Evolutionary conservation across 2,113 vertebrate species (phyloP).

Genomic region (Smithornis capensis): DNA sequence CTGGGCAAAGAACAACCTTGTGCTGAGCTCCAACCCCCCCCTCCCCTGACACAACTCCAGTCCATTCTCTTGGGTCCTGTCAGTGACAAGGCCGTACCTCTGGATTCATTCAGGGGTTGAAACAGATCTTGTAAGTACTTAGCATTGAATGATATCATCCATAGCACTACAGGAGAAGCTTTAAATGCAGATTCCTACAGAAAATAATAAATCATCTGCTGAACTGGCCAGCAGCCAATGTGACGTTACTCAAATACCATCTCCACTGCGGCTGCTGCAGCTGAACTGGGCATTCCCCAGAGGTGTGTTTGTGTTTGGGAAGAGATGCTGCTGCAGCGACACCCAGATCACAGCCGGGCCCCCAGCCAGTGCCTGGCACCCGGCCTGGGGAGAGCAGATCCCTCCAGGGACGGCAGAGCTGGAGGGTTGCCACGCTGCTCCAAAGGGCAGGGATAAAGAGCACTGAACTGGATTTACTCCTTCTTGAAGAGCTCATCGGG

Average conservation of each 20-base stretch:
- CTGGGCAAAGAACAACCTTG: background rate
- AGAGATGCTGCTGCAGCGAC: background rate
- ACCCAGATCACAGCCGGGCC: background rate
- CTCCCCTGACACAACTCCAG: background rate
- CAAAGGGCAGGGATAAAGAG: background rate
- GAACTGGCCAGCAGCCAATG: slow-evolving; percentile 4
- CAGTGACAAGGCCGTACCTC: background rate
- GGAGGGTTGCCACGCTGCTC: background rate
- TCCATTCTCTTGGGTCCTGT: background rate
- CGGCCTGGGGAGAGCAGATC: background rate
- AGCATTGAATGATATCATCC: background rate
- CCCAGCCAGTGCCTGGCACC: background rate
- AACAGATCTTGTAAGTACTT: background rate
- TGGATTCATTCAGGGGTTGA: background rate
- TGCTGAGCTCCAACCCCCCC: background rate
- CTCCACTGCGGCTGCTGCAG: background rate
- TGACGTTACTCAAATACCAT: slow-evolving; percentile 6
- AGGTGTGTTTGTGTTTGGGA: background rate
- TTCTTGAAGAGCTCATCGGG: background rate
- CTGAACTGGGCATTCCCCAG: background rate
- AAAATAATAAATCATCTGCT: slow-evolving; percentile 20
- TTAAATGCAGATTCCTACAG: background rate
- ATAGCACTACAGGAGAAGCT: background rate
- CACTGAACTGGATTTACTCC: background rate
- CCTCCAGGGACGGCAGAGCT: background rate